Evolutionary conservation across 2,888 invertebrate species (phyloP).

Genomic region (Yponomeuta cagnagella): DNA sequence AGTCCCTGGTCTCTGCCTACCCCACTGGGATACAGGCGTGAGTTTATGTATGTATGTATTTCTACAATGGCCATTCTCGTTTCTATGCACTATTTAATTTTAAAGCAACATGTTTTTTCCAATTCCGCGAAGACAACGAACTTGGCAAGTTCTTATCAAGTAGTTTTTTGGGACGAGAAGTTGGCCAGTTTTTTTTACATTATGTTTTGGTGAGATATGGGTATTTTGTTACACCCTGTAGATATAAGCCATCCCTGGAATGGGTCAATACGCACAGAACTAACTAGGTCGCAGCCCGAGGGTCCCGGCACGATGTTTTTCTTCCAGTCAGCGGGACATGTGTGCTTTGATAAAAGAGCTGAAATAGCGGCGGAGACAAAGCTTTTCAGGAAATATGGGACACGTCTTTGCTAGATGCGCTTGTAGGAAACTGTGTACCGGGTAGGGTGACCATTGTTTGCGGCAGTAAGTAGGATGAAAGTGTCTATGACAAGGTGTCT

Average conservation of each 20-base stretch:
- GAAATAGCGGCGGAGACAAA: not conserved
- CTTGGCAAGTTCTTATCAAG: too few relatives aligned
- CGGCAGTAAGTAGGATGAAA: not conserved
- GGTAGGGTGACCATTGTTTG: not conserved
- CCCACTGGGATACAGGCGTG: too few relatives aligned
- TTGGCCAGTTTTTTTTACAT: too few relatives aligned
- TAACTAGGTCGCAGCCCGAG: not conserved
- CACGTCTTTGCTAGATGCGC: not conserved
- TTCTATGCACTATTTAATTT: too few relatives aligned
- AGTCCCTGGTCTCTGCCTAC: too few relatives aligned
- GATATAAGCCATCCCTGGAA: slow-evolving; percentile 74
- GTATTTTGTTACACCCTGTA: slow-evolving; percentile 92
- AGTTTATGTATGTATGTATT: too few relatives aligned
- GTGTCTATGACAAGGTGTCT: too few relatives aligned
- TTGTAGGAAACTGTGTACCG: not conserved
- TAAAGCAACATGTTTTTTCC: too few relatives aligned
- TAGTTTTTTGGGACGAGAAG: too few relatives aligned
- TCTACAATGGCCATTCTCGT: too few relatives aligned
- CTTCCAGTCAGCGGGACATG: not conserved
- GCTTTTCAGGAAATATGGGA: not conserved
- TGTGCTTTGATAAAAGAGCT: not conserved
- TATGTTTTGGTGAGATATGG: slow-evolving; percentile 50
- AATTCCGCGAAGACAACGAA: too few relatives aligned
- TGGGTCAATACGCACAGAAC: not conserved
- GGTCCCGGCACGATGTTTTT: not conserved